Percentiles rank a stretch among this genome's conserved stretches.
These are phyloP conservation scores for Piezodorus guildinii DNA, from an alignment of 1,140 invertebrate species.

Conservation along the genomic window DNA sequence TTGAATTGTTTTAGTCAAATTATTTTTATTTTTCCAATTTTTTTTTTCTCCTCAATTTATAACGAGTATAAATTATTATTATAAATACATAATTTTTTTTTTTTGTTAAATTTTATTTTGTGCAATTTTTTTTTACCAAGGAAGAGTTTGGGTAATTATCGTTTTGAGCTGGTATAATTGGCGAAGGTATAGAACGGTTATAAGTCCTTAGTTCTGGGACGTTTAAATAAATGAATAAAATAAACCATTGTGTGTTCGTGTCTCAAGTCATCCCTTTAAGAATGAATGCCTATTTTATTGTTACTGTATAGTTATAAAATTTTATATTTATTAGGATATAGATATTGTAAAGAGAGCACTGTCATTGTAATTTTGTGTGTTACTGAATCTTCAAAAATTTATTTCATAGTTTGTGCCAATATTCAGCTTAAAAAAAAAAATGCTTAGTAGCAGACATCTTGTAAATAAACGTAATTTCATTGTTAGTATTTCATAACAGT, in stretches of 20 bases:
- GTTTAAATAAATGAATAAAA: not conserved
- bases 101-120: not conserved
- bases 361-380: conserved; percentile 22
- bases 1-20: conserved; percentile 12
- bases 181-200: not conserved
- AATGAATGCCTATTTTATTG: conserved; percentile 23
- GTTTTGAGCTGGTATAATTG: not conserved
- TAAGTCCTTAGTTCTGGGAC: not conserved
- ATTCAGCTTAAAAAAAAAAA: conserved; percentile 15
- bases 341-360: conserved; percentile 20
- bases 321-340: conserved; percentile 22
- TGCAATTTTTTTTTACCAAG: not conserved
- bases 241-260: conserved; percentile 19
- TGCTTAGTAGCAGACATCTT: conserved; percentile 16
- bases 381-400: conserved; percentile 19
- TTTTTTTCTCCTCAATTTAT: not conserved
- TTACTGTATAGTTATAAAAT: conserved; percentile 25
- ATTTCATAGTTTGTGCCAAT: conserved; percentile 25
- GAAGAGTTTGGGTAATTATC: not conserved
- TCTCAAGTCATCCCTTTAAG: conserved; percentile 10
- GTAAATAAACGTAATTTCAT: conserved; percentile 20
- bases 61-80: not conserved
- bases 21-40: conserved; percentile 11
- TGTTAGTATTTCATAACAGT: conserved; percentile 15
- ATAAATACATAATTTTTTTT: not conserved